phyloP scores from a whole-genome alignment of 2,888 invertebrate species.

The Labia minor region DNA sequence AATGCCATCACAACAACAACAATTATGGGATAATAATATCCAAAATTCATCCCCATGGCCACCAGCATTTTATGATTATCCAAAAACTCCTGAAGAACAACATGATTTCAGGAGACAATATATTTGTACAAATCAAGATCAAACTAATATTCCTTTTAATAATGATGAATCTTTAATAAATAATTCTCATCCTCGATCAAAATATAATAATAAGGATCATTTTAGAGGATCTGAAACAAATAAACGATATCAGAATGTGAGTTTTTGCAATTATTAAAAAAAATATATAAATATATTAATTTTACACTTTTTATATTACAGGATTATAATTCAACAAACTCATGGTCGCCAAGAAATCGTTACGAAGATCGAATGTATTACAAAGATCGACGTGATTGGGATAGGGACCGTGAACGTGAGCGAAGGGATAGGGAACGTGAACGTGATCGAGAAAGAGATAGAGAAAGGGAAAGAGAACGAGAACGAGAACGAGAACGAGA shows the following conservation, averaged over 20 bases:
- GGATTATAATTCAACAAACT: not conserved
- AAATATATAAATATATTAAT: not conserved
- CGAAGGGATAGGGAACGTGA: too few species aligned
- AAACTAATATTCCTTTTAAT: not conserved
- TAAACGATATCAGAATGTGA: not conserved
- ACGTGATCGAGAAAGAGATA: too few species aligned
- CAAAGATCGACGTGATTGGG: not conserved
- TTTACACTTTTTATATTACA: not conserved
- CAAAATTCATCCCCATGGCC: not conserved
- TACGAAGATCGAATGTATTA: not conserved
- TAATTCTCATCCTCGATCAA: not conserved
- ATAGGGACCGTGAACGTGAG: not conserved
- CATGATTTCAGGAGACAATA: not conserved
- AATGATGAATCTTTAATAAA: not conserved
- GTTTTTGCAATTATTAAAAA: not conserved
- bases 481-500: not conserved
- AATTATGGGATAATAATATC: not conserved
- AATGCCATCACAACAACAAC: not conserved
- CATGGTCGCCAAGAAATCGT: not conserved
- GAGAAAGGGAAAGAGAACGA: too few species aligned
- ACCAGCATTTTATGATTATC: not conserved
- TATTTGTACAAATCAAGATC: not conserved
- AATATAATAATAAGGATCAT: not conserved
- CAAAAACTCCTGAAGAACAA: not conserved
- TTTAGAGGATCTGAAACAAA: not conserved